Evolutionary conservation across 2,113 vertebrate species (phyloP).

Genomic region (Pomatostomus ruficeps): DNA sequence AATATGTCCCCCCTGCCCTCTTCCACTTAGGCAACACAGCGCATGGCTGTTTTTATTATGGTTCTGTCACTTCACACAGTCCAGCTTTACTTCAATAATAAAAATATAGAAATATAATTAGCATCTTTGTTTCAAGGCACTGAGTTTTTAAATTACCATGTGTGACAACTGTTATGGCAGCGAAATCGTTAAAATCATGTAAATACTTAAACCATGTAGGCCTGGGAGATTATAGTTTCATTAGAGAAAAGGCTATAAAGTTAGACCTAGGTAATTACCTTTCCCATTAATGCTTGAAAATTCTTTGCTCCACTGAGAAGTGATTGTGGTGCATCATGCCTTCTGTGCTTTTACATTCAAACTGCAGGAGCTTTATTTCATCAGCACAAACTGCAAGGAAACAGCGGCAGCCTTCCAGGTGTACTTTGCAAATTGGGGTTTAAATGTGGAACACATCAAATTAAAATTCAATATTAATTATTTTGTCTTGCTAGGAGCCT

Average conservation of each 20-base stretch:
- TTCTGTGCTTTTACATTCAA: conserved; percentile 78
- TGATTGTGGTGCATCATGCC: conserved; percentile 74
- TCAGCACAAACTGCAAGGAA: conserved; percentile 85
- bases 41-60: conserved; percentile 38
- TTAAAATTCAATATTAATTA: conserved; percentile 98
- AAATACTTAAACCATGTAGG: conserved; percentile 79
- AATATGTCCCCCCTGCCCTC: not conserved
- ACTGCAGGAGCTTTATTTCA: conserved; percentile 87
- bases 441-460: conserved; percentile 94
- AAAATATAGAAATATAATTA: conserved; percentile 71
- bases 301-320: conserved; percentile 84
- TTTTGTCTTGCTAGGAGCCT: conserved; percentile 89
- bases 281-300: conserved; percentile 84
- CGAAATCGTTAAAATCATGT: conserved; percentile 81
- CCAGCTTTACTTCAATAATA: conserved; percentile 55
- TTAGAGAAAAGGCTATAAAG: conserved; percentile 85
- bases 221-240: conserved; percentile 84
- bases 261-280: conserved; percentile 85
- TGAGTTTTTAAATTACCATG: conserved; percentile 63
- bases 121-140: conserved; percentile 65
- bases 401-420: conserved; percentile 89
- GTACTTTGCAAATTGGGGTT: conserved; percentile 93
- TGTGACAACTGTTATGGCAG: conserved; percentile 72
- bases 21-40: not conserved
- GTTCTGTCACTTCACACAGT: conserved; percentile 3